Conservation (phyloP, 1,140 invertebrate genomes). For the Whitmania pigra region DNA sequence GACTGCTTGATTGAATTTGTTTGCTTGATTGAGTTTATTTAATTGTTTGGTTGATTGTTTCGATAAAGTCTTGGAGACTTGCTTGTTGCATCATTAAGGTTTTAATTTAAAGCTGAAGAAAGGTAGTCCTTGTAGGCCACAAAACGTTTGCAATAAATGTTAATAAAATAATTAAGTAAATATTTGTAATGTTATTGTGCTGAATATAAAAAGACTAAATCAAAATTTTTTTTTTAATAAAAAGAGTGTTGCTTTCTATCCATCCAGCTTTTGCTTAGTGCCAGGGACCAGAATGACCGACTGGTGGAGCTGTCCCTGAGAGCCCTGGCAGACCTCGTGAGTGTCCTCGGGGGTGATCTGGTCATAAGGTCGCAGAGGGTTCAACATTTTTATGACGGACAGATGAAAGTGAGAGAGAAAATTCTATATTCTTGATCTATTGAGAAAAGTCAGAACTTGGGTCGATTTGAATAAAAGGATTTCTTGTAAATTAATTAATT, state of each 20-base stretch:
- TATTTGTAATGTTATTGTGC: neutral
- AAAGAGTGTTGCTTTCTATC: neutral
- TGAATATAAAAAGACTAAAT: neutral
- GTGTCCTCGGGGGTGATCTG: conserved; percentile 61
- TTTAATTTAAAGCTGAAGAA: too few relatives aligned
- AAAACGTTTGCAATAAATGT: too few relatives aligned
- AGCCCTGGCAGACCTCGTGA: conserved; percentile 65
- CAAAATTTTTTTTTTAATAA: too few relatives aligned
- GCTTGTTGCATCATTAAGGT: too few relatives aligned
- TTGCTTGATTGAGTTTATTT: too few relatives aligned
- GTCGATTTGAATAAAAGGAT: neutral
- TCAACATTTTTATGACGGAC: conserved; percentile 66
- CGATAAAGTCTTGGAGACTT: too few relatives aligned
- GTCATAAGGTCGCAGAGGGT: conserved; percentile 67
- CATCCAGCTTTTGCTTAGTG: conserved; percentile 59
- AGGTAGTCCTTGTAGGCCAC: too few relatives aligned
- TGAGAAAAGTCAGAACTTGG: neutral
- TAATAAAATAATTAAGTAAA: neutral
- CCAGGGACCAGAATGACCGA: conserved; percentile 65
- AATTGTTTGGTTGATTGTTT: too few relatives aligned
- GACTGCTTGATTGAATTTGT: too few relatives aligned
- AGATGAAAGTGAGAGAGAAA: conserved; percentile 45
- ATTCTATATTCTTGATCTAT: neutral
- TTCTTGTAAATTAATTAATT: neutral
- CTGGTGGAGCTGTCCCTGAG: conserved; percentile 63